Evolutionary conservation across 2,888 invertebrate species (phyloP).

Genomic region (Diplazon laetatorius): DNA sequence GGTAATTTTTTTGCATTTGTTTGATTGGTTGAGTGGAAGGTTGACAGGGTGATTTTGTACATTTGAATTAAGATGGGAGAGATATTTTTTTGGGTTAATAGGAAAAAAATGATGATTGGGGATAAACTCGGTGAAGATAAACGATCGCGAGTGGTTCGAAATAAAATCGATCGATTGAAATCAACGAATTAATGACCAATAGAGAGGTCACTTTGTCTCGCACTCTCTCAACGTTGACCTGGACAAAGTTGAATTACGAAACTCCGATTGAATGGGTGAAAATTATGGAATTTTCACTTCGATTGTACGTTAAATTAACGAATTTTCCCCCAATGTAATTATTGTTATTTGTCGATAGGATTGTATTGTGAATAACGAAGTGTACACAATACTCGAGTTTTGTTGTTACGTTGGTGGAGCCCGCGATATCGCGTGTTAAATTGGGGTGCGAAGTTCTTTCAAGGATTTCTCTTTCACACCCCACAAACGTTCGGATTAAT

Average conservation of each 20-base stretch:
- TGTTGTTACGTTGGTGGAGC: conserved; percentile 47
- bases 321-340: conserved; percentile 6
- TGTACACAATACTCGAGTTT: conserved; percentile 23
- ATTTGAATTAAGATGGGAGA: no score
- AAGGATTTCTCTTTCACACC: conserved; percentile 19
- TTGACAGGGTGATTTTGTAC: no score
- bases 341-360: background rate
- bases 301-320: background rate
- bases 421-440: conserved; percentile 43
- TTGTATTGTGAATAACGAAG: background rate
- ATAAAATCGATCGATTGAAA: background rate
- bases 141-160: no score
- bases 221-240: background rate
- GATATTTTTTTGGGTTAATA: no score
- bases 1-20: background rate
- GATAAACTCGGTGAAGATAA: no score
- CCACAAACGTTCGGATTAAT: conserved; percentile 52
- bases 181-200: background rate
- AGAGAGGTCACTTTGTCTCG: conserved; percentile 2
- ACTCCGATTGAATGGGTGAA: background rate
- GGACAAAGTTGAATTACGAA: background rate
- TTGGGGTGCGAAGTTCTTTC: conserved; percentile 55
- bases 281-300: conserved; percentile 1
- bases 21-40: no score
- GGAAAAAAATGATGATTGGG: no score